Evolutionary conservation across 2,113 vertebrate species (phyloP), one percentile per base, ranked within the genome.

Genomic region (Melanotaenia duboulayi): DNA sequence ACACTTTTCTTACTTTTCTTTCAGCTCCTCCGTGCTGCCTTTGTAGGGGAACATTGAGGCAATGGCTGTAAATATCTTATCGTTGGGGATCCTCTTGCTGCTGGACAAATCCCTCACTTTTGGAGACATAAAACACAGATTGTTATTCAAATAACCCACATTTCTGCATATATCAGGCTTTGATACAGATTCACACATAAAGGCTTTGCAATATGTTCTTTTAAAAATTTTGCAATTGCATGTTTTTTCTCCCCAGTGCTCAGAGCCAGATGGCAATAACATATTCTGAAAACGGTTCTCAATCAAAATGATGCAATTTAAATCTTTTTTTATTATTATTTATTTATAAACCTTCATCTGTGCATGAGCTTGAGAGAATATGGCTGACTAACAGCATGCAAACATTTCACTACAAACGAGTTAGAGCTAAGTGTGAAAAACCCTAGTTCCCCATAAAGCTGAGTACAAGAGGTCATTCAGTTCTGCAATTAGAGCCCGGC

Each of bases 31-130:
- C 0, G 93, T 96, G 63, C 97, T 96, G 71, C 98, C 97, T 24
- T 97, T 98, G 81, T 99, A 97, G 3, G 98, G 98, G 71, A 99
- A 99, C 96, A 98, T 98, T 0, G 97, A 97, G 44, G 98, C 97
- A 60, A 99, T 98, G 44, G 97, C 98, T 49, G 94, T 96, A 91
- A 99, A 99, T 90, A 99, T 99, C 93, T 98, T 97, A 86, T 99
- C 96, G 4, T 94, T 95, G 50, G 97, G 97, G 65, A 97, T 95
- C 58, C 95, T 96, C 89, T 96, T 96, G 92, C 91, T 95, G 32
- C 88, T 80, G 78, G 92, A 91, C 74, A 92, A 85, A 76, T 98
- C 97, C 87, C 83, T 95, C 72, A 93, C 97, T 99, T 69, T 67
- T 46, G 82, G 50, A 74, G 39, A 86, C 46, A 55, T 46, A 44